Evolutionary conservation across 2,113 vertebrate species (phyloP), one percentile per base, ranked within the genome.

Genomic region (Strix aluco): DNA sequence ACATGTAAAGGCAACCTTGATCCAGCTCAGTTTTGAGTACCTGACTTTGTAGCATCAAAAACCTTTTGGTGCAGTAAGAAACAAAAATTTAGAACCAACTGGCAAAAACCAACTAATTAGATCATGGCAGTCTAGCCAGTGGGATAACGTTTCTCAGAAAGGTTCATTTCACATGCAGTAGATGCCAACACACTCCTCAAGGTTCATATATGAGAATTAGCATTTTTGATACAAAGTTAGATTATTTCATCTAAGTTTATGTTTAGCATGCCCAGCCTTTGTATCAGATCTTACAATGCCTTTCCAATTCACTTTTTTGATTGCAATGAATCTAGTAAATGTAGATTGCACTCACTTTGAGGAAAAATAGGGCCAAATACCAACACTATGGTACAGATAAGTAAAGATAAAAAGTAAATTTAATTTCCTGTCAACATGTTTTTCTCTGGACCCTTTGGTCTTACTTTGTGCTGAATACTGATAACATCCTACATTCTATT

Each of bases 381-480:
- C 90, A 91, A 54, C 27, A 34, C 23, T 94, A 3, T 23, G 44
- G 18, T 63, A 75, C 11, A 87, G 83, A 94, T 92, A 89, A 91
- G 32, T 42, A 80, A 79, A 92, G 88, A 94, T 90, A 70, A 84
- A 88, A 96, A 83, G 58, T 38, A 25, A 89, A 81, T 86, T 93
- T 93, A 36, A 88, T 79, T 88, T 95, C 63, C 69, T 85, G 59
- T 69, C 73, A 91, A 70, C 30, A 13, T 81, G 63, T 47, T 88
- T 67, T 86, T 75, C 19, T 67, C 65, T 27, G 30, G 69, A 55
- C 34, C 25, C n/a, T 90, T 95, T 95, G 44, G 58, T 93, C 59
- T 95, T 71, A 54, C 70, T 58, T 96, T 86, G 49, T 81, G 54
- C 81, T 79, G 81, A 92, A 86, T 77, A 92, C 81, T 87, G 94